These are phyloP conservation scores for Monopterus albus DNA, from an alignment of 2,113 vertebrate genomes.

Conservation along the genomic window DNA sequence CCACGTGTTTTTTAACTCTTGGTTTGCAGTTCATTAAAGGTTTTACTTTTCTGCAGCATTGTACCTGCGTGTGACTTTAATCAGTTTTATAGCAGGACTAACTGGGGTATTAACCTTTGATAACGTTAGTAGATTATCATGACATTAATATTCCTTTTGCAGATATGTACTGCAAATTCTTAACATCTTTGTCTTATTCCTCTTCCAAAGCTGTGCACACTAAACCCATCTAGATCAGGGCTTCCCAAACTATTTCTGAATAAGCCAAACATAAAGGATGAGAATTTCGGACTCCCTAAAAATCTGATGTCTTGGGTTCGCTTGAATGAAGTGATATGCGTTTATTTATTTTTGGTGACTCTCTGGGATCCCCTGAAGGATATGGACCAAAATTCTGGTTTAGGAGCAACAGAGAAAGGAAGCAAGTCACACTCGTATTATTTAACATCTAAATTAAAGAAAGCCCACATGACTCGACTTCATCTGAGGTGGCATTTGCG, in stretches of 20 bases:
- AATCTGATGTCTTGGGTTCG: too few species aligned
- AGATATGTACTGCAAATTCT: too few species aligned
- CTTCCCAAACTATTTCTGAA: neutral
- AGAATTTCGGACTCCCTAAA: too few species aligned
- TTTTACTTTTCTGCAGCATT: neutral
- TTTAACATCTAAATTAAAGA: conserved; percentile 10
- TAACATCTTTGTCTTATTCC: too few species aligned
- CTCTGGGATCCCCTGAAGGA: neutral
- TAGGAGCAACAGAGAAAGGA: neutral
- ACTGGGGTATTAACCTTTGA: too few species aligned
- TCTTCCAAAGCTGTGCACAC: too few species aligned
- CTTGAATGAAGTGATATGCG: too few species aligned
- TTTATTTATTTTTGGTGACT: too few species aligned
- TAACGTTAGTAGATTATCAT: neutral
- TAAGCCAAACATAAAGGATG: neutral
- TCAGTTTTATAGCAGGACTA: too few species aligned
- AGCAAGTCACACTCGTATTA: neutral
- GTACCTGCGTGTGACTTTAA: too few species aligned
- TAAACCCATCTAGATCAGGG: neutral
- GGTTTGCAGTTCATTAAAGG: neutral
- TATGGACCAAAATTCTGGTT: neutral
- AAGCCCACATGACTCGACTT: neutral
- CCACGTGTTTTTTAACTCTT: neutral
- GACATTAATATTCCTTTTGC: neutral
- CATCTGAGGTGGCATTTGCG: neutral